Evolutionary conservation across 2,113 vertebrate species (phyloP), one percentile per base, ranked within the genome.

Genomic region (Paradoxurus hermaphroditus): DNA sequence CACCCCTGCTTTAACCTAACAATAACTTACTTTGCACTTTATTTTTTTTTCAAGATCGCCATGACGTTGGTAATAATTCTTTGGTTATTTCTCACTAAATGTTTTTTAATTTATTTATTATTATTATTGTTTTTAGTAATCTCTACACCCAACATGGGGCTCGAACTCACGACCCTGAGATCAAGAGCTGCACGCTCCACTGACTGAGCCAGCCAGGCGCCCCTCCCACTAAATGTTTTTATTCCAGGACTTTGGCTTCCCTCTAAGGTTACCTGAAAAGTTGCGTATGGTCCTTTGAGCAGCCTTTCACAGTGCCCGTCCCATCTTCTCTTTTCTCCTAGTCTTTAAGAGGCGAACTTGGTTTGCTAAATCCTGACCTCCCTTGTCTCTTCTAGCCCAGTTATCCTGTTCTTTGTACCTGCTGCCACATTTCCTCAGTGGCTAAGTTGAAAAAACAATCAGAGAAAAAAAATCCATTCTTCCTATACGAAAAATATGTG

Each of bases 191-290:
- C 2, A 7, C 2, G 7, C 41, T 46, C 41, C 41, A 77, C 41
- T 4, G 4, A 46, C 73, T 77, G 73, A 77, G 73, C 27, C 73
- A 77, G 41, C 41, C 73, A 46, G 44, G 27, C 41, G 6, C 73
- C 73, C 41, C 27, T 75, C 7, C 41, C 73, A 18, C 73, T 77
- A 46, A 75, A 27, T 94, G 9, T 97, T 98, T 97, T 97, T 65
- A 94, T 98, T 98, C 59, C 98, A 98, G 98, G 72, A 77, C 27
- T 51, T 81, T 82, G 77, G 87, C 41, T 86, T 85, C 62, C 79
- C 19, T 81, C 41, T 65, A 41, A 44, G 89, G 51, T 41, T 68
- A 0, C 46, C 86, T 29, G 59, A 49, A 59, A 86, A 84, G 53
- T 21, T 44, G 9, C 34, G 1, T 0, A 7, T 36, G 19, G 31